These are phyloP conservation scores for Galerucella calmariensis DNA, from an alignment of 2,888 invertebrate genomes.

Conservation along the genomic window DNA sequence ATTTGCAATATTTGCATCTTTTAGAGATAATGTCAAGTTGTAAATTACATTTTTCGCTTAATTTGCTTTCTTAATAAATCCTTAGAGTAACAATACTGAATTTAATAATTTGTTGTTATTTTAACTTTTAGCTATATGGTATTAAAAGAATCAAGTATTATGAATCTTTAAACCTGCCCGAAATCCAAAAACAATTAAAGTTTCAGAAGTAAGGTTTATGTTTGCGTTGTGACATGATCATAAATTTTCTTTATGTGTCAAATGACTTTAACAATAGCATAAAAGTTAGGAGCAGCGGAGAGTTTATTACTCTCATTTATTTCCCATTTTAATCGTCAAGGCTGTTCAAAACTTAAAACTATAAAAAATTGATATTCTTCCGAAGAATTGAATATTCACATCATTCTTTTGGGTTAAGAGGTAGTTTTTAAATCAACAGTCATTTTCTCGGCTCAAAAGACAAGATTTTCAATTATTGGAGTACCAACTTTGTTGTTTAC, in stretches of 20 bases:
- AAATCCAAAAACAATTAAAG: slow-evolving; percentile 35
- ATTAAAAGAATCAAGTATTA: slow-evolving; percentile 23
- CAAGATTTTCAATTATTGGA: too few species aligned
- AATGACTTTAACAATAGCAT: slow-evolving; percentile 41
- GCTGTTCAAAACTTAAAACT: slow-evolving; percentile 5
- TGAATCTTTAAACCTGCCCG: slow-evolving; percentile 22
- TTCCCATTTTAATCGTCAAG: slow-evolving; percentile 14
- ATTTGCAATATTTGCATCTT: neutral
- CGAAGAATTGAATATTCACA: neutral
- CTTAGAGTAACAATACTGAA: slow-evolving; percentile 12
- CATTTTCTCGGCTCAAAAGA: too few species aligned
- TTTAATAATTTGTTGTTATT: slow-evolving; percentile 20
- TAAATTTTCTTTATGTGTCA: slow-evolving; percentile 39
- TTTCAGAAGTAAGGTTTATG: slow-evolving; percentile 32
- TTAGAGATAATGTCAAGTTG: slow-evolving; percentile 16
- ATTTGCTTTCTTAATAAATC: slow-evolving; percentile 16
- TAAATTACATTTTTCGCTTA: slow-evolving; percentile 2
- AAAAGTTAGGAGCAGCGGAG: slow-evolving; percentile 28
- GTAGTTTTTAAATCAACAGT: too few species aligned
- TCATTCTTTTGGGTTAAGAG: neutral
- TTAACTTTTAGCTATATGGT: slow-evolving; percentile 11
- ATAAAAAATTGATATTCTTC: slow-evolving; percentile 15
- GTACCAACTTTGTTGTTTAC: too few species aligned
- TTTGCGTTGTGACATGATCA: slow-evolving; percentile 31
- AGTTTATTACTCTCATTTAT: slow-evolving; percentile 23